A percentile compares a stretch with the other conserved stretches of the same genome.
phyloP scores from a whole-genome alignment of 2,113 vertebrate genomes.

The Excalfactoria chinensis region DNA sequence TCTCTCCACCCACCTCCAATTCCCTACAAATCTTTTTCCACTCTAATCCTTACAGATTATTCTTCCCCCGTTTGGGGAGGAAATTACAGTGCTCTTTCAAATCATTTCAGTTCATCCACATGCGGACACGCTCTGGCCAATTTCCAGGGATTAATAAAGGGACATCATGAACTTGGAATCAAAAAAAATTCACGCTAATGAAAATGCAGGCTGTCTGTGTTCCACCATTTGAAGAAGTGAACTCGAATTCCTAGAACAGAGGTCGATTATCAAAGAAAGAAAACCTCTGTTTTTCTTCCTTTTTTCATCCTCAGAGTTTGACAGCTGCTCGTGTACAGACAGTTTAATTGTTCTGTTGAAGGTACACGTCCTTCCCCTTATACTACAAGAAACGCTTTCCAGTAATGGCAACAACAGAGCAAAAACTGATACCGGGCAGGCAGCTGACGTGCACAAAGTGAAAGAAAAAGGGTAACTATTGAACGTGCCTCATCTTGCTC shows the following conservation, averaged over 20 bases:
- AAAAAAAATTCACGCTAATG: neutral
- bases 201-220: neutral
- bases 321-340: neutral
- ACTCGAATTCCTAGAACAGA: neutral
- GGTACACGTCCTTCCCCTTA: neutral
- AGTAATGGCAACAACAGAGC: conserved; percentile 31
- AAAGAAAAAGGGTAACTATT: conserved; percentile 30
- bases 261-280: neutral
- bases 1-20: neutral
- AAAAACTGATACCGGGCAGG: conserved; percentile 23
- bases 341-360: conserved; percentile 36
- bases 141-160: conserved; percentile 41
- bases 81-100: conserved; percentile 43
- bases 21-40: neutral
- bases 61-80: neutral
- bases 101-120: conserved; percentile 36
- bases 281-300: neutral
- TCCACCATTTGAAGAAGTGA: neutral
- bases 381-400: conserved; percentile 28
- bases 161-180: neutral
- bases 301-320: neutral
- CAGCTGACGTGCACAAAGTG: conserved; percentile 43
- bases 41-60: conserved; percentile 29
- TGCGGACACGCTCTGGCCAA: neutral
- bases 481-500: conserved; percentile 4